Percentiles rank a stretch among this genome's conserved stretches.
phyloP scores from a whole-genome alignment of 2,113 vertebrate species.

The Acanthisitta chloris region DNA sequence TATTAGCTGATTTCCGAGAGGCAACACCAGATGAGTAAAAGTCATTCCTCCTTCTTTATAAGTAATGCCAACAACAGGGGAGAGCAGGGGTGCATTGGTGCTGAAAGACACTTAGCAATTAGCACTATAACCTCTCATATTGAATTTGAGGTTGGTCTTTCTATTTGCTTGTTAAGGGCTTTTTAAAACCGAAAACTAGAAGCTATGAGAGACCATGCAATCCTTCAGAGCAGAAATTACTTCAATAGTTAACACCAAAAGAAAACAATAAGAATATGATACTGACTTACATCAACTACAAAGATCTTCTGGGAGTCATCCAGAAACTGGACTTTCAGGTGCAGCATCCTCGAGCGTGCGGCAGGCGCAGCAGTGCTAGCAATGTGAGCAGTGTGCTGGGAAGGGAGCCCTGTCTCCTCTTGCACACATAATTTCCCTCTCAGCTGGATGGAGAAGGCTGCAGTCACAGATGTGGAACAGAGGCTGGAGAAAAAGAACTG shows the following conservation, averaged over 20 bases:
- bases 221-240: not conserved
- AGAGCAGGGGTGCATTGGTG: not conserved
- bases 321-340: slow-evolving; percentile 82
- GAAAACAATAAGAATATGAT: not conserved
- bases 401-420: slow-evolving; percentile 27
- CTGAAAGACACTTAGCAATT: not conserved
- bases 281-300: slow-evolving; percentile 81
- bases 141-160: not conserved
- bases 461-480: not conserved
- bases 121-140: not conserved
- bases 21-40: not conserved
- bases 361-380: not conserved
- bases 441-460: slow-evolving; percentile 54
- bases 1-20: not conserved
- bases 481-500: not conserved
- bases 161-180: not conserved
- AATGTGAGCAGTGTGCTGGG: not conserved
- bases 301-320: slow-evolving; percentile 85
- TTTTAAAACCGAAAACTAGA: not conserved
- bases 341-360: slow-evolving; percentile 72
- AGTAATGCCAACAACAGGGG: not conserved
- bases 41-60: not conserved
- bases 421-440: slow-evolving; percentile 54
- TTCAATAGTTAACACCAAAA: slow-evolving; percentile 26
- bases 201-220: not conserved